Evolutionary conservation across 2,113 vertebrate genomes (phyloP).

Genomic region (Shinisaurus crocodilurus): DNA sequence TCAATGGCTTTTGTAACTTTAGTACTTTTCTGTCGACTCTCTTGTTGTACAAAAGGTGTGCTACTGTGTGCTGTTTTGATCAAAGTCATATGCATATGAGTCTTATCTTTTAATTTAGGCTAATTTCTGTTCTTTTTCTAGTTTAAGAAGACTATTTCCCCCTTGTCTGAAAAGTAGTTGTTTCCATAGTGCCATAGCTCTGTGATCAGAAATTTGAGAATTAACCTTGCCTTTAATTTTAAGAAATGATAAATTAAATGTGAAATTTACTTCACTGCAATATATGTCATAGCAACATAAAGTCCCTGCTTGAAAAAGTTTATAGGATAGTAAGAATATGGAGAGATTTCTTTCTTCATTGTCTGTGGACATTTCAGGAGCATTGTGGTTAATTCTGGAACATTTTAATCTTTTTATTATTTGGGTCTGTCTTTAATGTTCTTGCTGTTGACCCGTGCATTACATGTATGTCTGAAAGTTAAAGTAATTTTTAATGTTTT

Average conservation of each 20-base stretch:
- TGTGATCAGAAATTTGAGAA: not conserved
- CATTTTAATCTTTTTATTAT: not conserved
- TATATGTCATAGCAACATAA: not conserved
- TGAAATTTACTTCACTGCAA: not conserved
- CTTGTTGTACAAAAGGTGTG: not conserved
- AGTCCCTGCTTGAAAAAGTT: not conserved
- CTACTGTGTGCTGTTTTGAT: slow-evolving; percentile 22
- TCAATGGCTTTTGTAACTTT: slow-evolving; percentile 29
- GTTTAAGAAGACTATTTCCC: slow-evolving; percentile 9
- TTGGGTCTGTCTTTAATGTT: not conserved
- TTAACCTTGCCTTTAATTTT: not conserved
- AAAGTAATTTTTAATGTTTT: not conserved
- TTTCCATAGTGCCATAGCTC: not conserved
- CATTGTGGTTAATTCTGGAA: not conserved
- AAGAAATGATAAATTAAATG: not conserved
- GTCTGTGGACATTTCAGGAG: not conserved
- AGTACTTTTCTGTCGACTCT: slow-evolving; percentile 21
- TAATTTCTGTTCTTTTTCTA: not conserved
- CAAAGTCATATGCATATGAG: not conserved
- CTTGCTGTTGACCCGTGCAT: not conserved
- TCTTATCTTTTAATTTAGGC: slow-evolving; percentile 26
- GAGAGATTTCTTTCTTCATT: not conserved
- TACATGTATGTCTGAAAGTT: not conserved
- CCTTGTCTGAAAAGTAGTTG: slow-evolving; percentile 3
- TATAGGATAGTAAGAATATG: not conserved